These are phyloP conservation scores for Actinernus sp. DNA, from an alignment of 92 coral and sea anemone genomes.

Conservation along the genomic window DNA sequence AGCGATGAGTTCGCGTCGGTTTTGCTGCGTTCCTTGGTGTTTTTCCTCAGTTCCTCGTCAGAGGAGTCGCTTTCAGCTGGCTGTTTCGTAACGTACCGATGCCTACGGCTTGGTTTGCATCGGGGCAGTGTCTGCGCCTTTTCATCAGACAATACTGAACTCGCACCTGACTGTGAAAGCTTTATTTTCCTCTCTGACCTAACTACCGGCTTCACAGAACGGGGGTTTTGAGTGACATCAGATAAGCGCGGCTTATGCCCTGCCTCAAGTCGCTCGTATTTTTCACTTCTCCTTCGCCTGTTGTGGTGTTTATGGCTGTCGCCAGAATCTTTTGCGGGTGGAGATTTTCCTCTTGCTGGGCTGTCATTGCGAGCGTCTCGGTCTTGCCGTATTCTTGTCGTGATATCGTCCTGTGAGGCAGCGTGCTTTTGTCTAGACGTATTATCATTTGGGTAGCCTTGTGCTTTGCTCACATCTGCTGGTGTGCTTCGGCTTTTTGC, in stretches of 20 bases:
- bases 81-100: slow-evolving; percentile 64
- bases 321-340: slow-evolving; percentile 1
- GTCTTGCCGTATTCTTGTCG: slow-evolving; percentile 24
- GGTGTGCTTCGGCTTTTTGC: slow-evolving; percentile 91
- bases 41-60: slow-evolving; percentile 64
- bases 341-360: not conserved
- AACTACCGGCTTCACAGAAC: slow-evolving; percentile 76
- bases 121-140: slow-evolving; percentile 83
- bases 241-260: slow-evolving; percentile 47
- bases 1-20: slow-evolving; percentile 7
- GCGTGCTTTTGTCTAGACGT: slow-evolving; percentile 24
- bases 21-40: slow-evolving; percentile 44
- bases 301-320: slow-evolving; percentile 14
- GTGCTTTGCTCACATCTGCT: slow-evolving; percentile 48
- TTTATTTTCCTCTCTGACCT: slow-evolving; percentile 87
- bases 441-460: slow-evolving; percentile 30
- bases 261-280: slow-evolving; percentile 24
- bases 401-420: slow-evolving; percentile 73
- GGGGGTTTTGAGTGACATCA: slow-evolving; percentile 32
- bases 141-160: slow-evolving; percentile 39
- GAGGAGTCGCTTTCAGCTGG: slow-evolving; percentile 73
- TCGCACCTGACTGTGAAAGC: slow-evolving; percentile 54
- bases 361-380: slow-evolving; percentile 2
- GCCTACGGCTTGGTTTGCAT: slow-evolving; percentile 48
- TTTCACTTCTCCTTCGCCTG: slow-evolving; percentile 25